Evolutionary conservation across 2,888 invertebrate genomes (phyloP).

Genomic region (Troilus luridus): DNA sequence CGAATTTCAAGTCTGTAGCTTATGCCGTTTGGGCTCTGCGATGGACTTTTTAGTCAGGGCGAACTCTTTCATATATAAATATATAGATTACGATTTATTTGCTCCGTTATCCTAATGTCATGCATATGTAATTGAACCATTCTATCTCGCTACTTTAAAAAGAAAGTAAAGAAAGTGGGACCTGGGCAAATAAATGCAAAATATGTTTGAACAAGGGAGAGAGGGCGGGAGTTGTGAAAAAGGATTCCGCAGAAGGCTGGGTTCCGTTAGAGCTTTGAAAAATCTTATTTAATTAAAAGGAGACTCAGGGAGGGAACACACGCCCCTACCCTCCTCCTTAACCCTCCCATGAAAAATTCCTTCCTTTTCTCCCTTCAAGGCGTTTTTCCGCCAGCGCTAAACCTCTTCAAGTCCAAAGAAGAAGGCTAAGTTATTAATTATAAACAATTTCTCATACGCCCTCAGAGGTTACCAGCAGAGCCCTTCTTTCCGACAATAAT

Average conservation of each 20-base stretch:
- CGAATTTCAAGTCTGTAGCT: too few species aligned
- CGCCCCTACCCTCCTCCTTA: background rate
- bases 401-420: constrained; percentile 57
- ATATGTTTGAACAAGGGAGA: background rate
- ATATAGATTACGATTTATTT: too few species aligned
- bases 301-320: constrained; percentile 43
- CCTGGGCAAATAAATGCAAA: background rate
- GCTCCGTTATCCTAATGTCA: too few species aligned
- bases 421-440: constrained; percentile 56
- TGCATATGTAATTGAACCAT: background rate
- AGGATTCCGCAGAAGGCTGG: constrained; percentile 10
- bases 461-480: background rate
- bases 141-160: background rate
- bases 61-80: too few species aligned
- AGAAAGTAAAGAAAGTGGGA: background rate
- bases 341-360: constrained; percentile 57
- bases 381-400: constrained; percentile 53
- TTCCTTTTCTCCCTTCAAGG: constrained; percentile 45
- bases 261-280: constrained; percentile 50
- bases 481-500: constrained; percentile 54
- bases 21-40: too few species aligned
- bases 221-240: constrained; percentile 23
- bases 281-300: constrained; percentile 56
- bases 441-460: constrained; percentile 59
- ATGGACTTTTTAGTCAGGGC: too few species aligned